Base-by-base conservation (phyloP, 2,888 invertebrate genomes). In the Chrysolina haemoptera region DNA sequence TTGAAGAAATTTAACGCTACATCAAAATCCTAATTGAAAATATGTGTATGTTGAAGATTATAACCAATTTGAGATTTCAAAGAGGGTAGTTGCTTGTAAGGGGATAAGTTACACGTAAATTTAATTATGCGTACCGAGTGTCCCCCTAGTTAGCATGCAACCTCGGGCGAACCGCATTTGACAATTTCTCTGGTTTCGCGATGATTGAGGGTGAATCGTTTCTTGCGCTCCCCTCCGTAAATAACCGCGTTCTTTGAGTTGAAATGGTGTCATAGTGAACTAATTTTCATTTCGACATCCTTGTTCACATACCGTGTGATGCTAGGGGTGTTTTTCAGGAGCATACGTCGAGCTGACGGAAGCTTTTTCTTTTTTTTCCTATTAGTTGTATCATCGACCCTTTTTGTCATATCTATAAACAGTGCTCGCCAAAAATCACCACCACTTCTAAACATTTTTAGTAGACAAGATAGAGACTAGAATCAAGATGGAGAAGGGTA, bases 121-220 rank as follows among this genome's bases (percentile, higher is more conserved):
- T 59, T 27, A 59, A 59, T 59, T 59, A 59, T 22, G 59, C 59
- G 59, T 59, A 27, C 35, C 18, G 59, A 59, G 35, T 59, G n/a
- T 59, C 59, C 59, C 59, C 27, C 59, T 59, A 16, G 59, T 59
- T 59, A 59, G 59, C 59, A 59, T 27, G 59, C 35, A 35, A 59
- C 59, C 59, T 59, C 14, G 35, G 59, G 59, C 59, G 2, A 59
- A 59, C 59, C 59, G 59, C 59, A 14, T 35, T 59, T n/a, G 35
- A 35, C 59, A n/a, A 59, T 27, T 59, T 35, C 59, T n/a, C 59
- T 59, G 59, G 59, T 59, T 59, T 9, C n/a, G 9, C n/a, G n/a
- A 59, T 59, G 59, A 59, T 35, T 59, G 59, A 55, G 55, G 55
- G 55, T 55, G 22, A 55, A 55, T 55, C 55, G 18, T 55, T 55